Evolutionary conservation across 2,888 invertebrate genomes (phyloP).

Genomic region (Pollenia griseotomentosa): DNA sequence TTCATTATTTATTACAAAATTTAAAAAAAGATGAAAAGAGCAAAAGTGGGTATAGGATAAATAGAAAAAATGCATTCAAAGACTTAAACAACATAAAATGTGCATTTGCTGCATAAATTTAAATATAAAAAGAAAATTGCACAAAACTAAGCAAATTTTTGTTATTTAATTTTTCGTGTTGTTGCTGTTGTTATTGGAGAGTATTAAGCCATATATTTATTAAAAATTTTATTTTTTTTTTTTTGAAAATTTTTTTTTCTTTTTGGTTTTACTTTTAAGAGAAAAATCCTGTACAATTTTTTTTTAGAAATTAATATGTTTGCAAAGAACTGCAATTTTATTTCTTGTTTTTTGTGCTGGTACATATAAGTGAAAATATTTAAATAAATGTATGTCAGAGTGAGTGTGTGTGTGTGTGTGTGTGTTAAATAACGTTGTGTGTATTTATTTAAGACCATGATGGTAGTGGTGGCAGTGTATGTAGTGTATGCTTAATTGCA

Average conservation of each 20-base stretch:
- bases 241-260: no score
- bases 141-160: slow-evolving; percentile 2
- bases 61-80: slow-evolving; percentile 36
- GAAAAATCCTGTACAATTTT: slow-evolving; percentile 6
- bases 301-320: slow-evolving; percentile 20
- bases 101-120: slow-evolving; percentile 66
- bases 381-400: neutral
- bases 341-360: neutral
- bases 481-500: slow-evolving; percentile 80
- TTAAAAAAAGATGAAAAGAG: neutral
- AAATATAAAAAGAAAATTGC: slow-evolving; percentile 22
- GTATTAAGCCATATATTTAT: slow-evolving; percentile 35
- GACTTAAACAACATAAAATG: slow-evolving; percentile 45
- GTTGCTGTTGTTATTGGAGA: neutral
- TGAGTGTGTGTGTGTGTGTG: neutral
- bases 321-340: neutral
- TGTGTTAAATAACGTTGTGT: neutral
- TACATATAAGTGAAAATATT: neutral
- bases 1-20: slow-evolving; percentile 14
- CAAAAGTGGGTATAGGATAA: neutral
- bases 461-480: slow-evolving; percentile 44
- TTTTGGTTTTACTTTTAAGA: slow-evolving; percentile 17
- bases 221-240: neutral
- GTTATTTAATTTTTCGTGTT: neutral
- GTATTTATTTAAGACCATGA: slow-evolving; percentile 52